These are phyloP conservation scores for Struthio camelus DNA, from an alignment of 2,113 vertebrate species.

Conservation along the genomic window DNA sequence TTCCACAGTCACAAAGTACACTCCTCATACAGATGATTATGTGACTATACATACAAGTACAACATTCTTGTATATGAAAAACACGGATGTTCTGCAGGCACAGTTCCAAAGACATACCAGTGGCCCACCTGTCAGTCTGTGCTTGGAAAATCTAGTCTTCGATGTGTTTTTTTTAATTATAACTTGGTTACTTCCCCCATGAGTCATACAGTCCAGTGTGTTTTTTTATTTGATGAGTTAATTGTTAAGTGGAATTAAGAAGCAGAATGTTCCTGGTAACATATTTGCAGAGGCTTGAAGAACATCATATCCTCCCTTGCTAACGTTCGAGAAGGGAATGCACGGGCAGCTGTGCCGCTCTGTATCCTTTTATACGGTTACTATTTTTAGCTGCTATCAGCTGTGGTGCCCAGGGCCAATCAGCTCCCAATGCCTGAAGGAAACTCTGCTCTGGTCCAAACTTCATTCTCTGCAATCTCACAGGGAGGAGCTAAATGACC, in stretches of 20 bases:
- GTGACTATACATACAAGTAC: background rate
- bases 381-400: conserved; percentile 66
- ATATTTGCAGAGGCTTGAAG: background rate
- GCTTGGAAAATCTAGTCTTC: background rate
- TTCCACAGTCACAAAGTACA: fast-evolving
- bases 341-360: background rate
- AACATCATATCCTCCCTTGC: background rate
- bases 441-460: conserved; percentile 30
- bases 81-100: background rate
- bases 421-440: background rate
- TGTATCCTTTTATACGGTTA: background rate
- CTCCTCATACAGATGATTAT: background rate
- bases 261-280: background rate
- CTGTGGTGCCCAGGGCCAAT: background rate
- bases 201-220: background rate
- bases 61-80: background rate
- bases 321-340: background rate
- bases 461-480: background rate
- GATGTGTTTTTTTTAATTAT: background rate
- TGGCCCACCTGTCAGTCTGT: background rate
- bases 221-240: background rate
- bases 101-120: background rate
- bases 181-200: background rate
- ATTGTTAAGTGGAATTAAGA: conserved; percentile 22
- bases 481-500: conserved; percentile 11